Evolutionary conservation across 2,797 vertebrate species (phyloP).

Genomic region (Sebastes miniatus): DNA sequence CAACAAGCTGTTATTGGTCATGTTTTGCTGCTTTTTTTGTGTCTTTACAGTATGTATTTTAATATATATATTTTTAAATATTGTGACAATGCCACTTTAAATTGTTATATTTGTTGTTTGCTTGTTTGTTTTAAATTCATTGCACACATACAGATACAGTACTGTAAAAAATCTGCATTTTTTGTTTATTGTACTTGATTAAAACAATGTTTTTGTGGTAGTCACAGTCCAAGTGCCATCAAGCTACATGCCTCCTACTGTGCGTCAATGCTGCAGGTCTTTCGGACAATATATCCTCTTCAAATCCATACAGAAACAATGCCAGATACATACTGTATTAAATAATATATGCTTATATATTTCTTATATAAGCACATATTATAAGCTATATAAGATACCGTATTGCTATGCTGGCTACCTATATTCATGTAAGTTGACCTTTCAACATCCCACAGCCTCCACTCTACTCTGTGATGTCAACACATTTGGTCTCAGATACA

Average conservation of each 20-base stretch:
- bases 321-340: neutral
- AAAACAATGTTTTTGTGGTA: conserved; percentile 4
- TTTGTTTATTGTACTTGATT: conserved; percentile 3
- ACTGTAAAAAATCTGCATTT: neutral
- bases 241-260: conserved; percentile 3
- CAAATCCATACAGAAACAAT: neutral
- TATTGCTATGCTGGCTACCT: neutral
- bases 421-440: conserved; percentile 58
- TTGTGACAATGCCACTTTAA: conserved; percentile 6
- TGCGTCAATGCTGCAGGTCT: conserved; percentile 1
- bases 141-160: conserved; percentile 2
- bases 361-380: neutral
- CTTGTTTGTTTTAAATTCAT: neutral
- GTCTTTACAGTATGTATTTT: neutral
- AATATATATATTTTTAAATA: conserved; percentile 5
- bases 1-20: conserved; percentile 20
- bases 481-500: conserved; percentile 9
- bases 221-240: conserved; percentile 28
- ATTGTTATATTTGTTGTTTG: neutral
- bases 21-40: conserved; percentile 19
- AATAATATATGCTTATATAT: neutral
- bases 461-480: neutral
- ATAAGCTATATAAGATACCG: neutral
- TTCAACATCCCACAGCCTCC: conserved; percentile 18
- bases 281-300: neutral